Evolutionary conservation across 2,888 invertebrate species (phyloP).

Genomic region (Sarcophaga rosellei): DNA sequence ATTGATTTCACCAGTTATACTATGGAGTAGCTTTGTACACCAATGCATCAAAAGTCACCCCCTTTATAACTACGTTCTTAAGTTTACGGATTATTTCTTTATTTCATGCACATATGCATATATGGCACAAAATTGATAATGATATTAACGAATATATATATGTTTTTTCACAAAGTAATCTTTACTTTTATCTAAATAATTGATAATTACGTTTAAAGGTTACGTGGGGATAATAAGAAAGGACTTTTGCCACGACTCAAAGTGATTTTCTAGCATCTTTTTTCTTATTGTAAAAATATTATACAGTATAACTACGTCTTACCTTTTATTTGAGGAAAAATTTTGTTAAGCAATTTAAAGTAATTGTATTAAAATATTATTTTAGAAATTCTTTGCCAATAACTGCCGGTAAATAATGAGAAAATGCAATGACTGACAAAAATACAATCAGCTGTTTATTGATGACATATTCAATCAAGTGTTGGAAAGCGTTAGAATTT

Average conservation of each 20-base stretch:
- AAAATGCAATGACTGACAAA: conserved; percentile 51
- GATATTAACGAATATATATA: too few relatives aligned
- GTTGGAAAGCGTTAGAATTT: neutral
- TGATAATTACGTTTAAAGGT: conserved; percentile 20
- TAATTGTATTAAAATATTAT: neutral
- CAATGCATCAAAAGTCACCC: too few relatives aligned
- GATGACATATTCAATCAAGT: neutral
- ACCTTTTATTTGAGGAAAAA: conserved; percentile 20
- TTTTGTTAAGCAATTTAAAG: neutral
- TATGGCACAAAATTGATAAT: too few relatives aligned
- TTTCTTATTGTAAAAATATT: neutral
- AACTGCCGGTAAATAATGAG: conserved; percentile 39
- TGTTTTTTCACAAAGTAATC: neutral
- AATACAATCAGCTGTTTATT: conserved; percentile 21
- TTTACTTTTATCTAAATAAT: neutral
- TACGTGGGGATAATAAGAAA: neutral
- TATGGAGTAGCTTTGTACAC: too few relatives aligned
- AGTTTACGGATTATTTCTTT: too few relatives aligned
- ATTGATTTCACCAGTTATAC: too few relatives aligned
- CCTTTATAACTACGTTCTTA: too few relatives aligned
- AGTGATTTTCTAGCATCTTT: neutral
- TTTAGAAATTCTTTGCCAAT: neutral
- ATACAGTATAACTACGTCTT: neutral
- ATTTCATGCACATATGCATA: too few relatives aligned
- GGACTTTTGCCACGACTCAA: conserved; percentile 42